These are phyloP conservation scores for Onchidella celtica DNA, from an alignment of 2,888 invertebrate species.

Conservation along the genomic window DNA sequence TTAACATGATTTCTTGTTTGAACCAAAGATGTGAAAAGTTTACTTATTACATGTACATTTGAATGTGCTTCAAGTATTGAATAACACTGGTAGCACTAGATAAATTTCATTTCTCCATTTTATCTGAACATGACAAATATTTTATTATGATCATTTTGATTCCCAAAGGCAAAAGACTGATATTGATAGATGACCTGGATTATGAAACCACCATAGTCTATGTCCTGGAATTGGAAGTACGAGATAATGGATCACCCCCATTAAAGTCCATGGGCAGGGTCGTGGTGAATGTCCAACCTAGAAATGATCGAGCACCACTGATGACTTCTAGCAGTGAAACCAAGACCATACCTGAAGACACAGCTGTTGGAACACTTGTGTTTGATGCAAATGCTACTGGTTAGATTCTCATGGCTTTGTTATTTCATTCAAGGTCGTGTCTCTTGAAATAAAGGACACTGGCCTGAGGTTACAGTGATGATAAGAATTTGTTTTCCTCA, in stretches of 20 bases:
- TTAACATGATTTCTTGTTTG: no score
- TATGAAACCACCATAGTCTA: conserved; percentile 64
- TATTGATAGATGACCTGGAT: conserved; percentile 56
- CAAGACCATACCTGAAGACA: conserved; percentile 53
- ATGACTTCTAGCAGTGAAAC: conserved; percentile 51
- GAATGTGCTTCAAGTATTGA: no score
- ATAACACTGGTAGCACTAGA: no score
- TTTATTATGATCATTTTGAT: background rate
- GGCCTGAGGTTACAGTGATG: no score
- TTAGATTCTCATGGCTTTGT: conserved; percentile 13
- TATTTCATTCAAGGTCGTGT: background rate
- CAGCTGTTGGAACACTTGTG: conserved; percentile 58
- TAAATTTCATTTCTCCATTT: no score
- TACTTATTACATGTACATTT: no score
- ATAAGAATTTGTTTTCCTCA: no score
- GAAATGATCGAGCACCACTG: conserved; percentile 59
- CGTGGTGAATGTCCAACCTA: conserved; percentile 51
- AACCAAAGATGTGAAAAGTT: no score
- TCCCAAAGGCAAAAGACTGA: conserved; percentile 42
- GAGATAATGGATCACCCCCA: conserved; percentile 55
- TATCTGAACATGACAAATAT: no score
- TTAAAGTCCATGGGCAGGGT: conserved; percentile 54
- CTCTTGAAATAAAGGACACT: no score
- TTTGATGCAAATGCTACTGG: conserved; percentile 62
- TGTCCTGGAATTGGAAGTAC: conserved; percentile 53